Evolutionary conservation across 1,140 invertebrate genomes (phyloP).

Genomic region (Musca domestica): DNA sequence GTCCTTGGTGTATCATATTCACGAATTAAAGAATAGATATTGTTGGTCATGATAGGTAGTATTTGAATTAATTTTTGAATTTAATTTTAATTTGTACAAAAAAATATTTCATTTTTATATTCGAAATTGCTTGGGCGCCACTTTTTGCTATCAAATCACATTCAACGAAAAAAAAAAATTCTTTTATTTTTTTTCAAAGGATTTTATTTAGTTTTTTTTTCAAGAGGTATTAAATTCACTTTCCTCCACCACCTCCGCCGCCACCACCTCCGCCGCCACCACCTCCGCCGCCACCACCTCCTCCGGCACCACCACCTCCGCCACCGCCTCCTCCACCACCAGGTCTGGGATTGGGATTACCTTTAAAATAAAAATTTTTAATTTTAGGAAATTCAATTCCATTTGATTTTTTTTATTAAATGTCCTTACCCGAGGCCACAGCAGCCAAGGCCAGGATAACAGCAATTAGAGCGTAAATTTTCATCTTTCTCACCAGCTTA

Average conservation of each 20-base stretch:
- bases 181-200: too few species aligned
- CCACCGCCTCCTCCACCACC: slow-evolving; percentile 19
- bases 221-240: not conserved
- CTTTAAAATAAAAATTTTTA: not conserved
- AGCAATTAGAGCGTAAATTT: slow-evolving; percentile 15
- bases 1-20: too few species aligned
- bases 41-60: too few species aligned
- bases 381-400: not conserved
- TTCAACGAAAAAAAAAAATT: too few species aligned
- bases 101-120: too few species aligned
- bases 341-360: slow-evolving; percentile 13
- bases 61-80: too few species aligned
- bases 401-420: too few species aligned
- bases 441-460: slow-evolving; percentile 12
- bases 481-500: not conserved
- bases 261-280: slow-evolving; percentile 3
- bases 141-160: too few species aligned
- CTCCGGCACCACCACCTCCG: not conserved
- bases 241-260: slow-evolving; percentile 18
- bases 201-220: too few species aligned
- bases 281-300: slow-evolving; percentile 13
- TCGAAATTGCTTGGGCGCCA: too few species aligned
- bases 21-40: too few species aligned
- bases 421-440: slow-evolving; percentile 3
- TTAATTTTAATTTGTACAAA: too few species aligned